Percentiles rank a stretch among this genome's conserved stretches.
phyloP scores from a whole-genome alignment of 2,113 vertebrate genomes.

The Meriones unguiculatus region DNA sequence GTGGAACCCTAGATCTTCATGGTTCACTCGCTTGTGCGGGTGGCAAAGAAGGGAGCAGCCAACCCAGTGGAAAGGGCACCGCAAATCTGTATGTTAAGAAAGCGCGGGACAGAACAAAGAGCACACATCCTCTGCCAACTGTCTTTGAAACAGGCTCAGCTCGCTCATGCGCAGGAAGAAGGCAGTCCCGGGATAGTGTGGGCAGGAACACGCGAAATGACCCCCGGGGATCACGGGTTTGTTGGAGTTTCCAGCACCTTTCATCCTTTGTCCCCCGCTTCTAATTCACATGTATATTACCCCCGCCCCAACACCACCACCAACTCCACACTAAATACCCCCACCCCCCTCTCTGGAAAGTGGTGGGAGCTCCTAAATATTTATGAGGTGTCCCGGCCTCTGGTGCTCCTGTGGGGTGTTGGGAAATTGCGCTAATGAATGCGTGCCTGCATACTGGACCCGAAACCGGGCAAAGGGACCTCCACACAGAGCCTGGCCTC shows the following conservation, averaged over 20 bases:
- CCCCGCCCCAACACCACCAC: constrained; percentile 66
- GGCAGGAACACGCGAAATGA: constrained; percentile 87
- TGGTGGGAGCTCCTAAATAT: constrained; percentile 88
- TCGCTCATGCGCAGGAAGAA: constrained; percentile 81
- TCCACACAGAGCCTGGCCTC: constrained; percentile 82
- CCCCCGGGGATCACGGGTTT: constrained; percentile 86
- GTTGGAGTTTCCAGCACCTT: constrained; percentile 87
- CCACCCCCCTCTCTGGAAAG: constrained; percentile 78
- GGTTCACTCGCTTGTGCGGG: not conserved
- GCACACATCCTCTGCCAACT: constrained; percentile 46
- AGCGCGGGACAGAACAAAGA: constrained; percentile 26
- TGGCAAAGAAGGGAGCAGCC: not conserved
- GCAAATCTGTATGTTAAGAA: constrained; percentile 51
- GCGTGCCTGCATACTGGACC: constrained; percentile 90
- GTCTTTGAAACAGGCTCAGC: constrained; percentile 57
- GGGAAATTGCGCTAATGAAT: constrained; percentile 91
- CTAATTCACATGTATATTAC: constrained; percentile 91
- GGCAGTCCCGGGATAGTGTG: constrained; percentile 80
- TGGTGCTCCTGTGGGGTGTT: constrained; percentile 87
- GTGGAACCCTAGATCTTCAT: not conserved
- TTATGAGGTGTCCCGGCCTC: constrained; percentile 87
- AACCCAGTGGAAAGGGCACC: not conserved
- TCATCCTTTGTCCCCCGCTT: constrained; percentile 86
- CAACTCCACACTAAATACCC: constrained; percentile 83
- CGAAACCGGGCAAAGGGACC: constrained; percentile 84